Evolutionary conservation across 2,113 vertebrate species (phyloP).

Genomic region (Alethe diademata): DNA sequence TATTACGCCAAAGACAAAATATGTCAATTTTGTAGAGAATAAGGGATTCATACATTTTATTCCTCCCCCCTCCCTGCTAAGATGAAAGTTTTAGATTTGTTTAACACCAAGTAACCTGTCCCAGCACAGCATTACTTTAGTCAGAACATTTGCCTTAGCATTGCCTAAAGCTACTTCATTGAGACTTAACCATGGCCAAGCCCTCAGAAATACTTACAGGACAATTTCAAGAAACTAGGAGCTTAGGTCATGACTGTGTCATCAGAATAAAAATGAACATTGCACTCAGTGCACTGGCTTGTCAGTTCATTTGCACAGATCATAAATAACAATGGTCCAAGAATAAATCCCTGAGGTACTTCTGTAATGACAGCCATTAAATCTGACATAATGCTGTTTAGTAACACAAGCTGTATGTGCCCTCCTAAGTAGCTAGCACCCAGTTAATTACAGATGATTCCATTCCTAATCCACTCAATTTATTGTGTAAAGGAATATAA

Average conservation of each 20-base stretch:
- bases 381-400: constrained; percentile 77
- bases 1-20: background rate
- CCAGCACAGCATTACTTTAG: background rate
- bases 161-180: background rate
- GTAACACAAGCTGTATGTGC: constrained; percentile 71
- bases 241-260: constrained; percentile 26
- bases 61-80: rapidly evolving
- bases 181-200: constrained; percentile 28
- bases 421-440: constrained; percentile 72
- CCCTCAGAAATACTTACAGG: background rate
- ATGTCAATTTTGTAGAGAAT: background rate
- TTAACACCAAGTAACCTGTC: background rate
- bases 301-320: constrained; percentile 74
- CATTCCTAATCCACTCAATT: constrained; percentile 71
- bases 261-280: constrained; percentile 57
- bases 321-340: constrained; percentile 76
- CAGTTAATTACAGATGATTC: constrained; percentile 78
- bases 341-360: constrained; percentile 71
- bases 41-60: background rate
- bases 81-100: background rate
- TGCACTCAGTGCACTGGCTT: constrained; percentile 51
- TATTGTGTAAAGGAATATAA: constrained; percentile 65
- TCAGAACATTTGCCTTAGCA: background rate
- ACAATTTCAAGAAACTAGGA: background rate
- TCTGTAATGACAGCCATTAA: constrained; percentile 79